phyloP scores from a whole-genome alignment of 37 sponge, comb jelly and placozoan species.

The Cladorhizidae sp. region DNA sequence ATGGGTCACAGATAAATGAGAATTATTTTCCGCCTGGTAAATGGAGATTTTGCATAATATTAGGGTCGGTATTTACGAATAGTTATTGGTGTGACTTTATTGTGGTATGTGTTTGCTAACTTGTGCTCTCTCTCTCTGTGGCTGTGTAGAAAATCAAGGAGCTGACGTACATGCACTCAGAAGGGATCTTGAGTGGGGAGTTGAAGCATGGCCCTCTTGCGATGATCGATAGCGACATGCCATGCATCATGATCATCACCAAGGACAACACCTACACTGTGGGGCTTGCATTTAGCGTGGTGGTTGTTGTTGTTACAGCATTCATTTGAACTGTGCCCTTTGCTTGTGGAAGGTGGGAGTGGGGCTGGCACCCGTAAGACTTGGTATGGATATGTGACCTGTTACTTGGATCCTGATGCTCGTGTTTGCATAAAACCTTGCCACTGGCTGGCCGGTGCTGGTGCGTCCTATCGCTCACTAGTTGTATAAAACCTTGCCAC shows the following conservation, averaged over 20 bases:
- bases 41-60: too few species aligned
- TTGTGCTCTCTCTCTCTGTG: too few species aligned
- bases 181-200: slow-evolving; percentile 97
- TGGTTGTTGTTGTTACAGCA: background rate
- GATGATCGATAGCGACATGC: slow-evolving; percentile 97
- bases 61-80: too few species aligned
- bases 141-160: slow-evolving; percentile 89
- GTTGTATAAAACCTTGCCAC: background rate
- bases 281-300: background rate
- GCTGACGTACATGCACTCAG: slow-evolving; percentile 94
- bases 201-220: slow-evolving; percentile 99
- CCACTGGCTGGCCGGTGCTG: background rate
- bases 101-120: too few species aligned
- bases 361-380: too few species aligned
- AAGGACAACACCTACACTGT: slow-evolving; percentile 88
- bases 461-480: background rate
- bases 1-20: too few species aligned
- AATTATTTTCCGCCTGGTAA: too few species aligned
- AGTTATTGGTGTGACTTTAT: too few species aligned
- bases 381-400: too few species aligned
- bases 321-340: background rate
- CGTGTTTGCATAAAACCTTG: background rate
- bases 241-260: slow-evolving; percentile 92
- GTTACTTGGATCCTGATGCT: too few species aligned
- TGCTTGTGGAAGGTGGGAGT: too few species aligned